Conservation (phyloP, 1,140 invertebrate species). For the Penaeus chinensis region DNA sequence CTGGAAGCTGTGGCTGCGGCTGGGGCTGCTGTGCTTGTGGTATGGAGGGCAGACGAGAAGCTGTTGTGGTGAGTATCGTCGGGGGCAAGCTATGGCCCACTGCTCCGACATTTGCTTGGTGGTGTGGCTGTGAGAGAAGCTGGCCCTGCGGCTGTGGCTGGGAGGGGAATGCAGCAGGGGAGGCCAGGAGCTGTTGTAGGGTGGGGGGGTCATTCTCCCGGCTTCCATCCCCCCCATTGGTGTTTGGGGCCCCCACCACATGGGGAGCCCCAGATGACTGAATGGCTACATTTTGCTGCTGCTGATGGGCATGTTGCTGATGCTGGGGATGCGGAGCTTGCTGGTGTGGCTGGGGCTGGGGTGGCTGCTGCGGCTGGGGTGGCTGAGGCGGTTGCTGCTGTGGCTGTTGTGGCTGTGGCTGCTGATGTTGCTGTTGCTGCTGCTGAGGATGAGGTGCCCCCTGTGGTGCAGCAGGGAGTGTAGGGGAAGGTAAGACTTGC, state of each 20-base stretch:
- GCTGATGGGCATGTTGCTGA: conserved; percentile 13
- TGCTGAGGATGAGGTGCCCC: conserved; percentile 38
- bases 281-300: conserved; percentile 58
- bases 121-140: conserved; percentile 1
- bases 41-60: conserved; percentile 47
- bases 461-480: conserved; percentile 33
- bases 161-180: conserved; percentile 42
- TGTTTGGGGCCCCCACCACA: conserved; percentile 40
- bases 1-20: conserved; percentile 45
- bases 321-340: conserved; percentile 25
- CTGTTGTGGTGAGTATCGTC: conserved; percentile 37
- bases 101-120: conserved; percentile 33
- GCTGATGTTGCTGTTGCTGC: conserved; percentile 39
- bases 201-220: conserved; percentile 53
- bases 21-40: conserved; percentile 35
- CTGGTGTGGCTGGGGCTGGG: conserved; percentile 25
- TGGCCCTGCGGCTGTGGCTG: conserved; percentile 30
- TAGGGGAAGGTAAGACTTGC: conserved; percentile 46
- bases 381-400: conserved; percentile 43
- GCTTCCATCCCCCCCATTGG: conserved; percentile 35
- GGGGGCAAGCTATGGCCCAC: conserved; percentile 43
- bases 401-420: conserved; percentile 29
- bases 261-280: conserved; percentile 47
- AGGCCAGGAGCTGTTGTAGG: conserved; percentile 49
- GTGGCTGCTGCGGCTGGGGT: conserved; percentile 15